These are phyloP conservation scores for Drosophila dunni DNA, from an alignment of 1,140 invertebrate genomes.

Conservation along the genomic window DNA sequence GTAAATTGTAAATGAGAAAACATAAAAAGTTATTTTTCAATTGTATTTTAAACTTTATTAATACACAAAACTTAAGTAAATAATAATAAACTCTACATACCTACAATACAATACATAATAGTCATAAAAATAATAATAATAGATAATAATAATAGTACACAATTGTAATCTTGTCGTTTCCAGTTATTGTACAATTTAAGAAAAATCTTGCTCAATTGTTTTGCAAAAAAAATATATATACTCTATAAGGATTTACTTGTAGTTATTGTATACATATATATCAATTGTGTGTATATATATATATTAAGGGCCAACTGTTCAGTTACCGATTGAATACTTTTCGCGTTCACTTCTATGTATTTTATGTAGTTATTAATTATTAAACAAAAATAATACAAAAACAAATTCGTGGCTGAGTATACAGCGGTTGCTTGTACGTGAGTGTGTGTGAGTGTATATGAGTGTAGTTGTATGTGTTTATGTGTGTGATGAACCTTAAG, in stretches of 20 bases:
- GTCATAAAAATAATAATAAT: conserved; percentile 77
- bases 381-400: conserved; percentile 74
- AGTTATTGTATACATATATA: conserved; percentile 27
- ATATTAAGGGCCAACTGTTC: conserved; percentile 34
- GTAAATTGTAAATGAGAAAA: conserved; percentile 20
- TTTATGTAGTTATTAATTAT: conserved; percentile 67
- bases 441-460: conserved; percentile 28
- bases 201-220: conserved; percentile 44
- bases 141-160: conserved; percentile 79
- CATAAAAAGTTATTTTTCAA: conserved; percentile 64
- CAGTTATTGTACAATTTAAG: conserved; percentile 76
- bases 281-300: conserved; percentile 22
- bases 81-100: conserved; percentile 84
- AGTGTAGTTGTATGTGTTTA: conserved; percentile 31
- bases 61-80: conserved; percentile 80
- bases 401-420: conserved; percentile 75
- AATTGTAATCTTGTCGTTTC: conserved; percentile 79
- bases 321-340: conserved; percentile 61
- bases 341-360: conserved; percentile 62
- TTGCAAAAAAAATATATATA: conserved; percentile 6
- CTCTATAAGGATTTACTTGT: conserved; percentile 21
- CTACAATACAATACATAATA: conserved; percentile 84
- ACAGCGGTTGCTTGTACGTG: conserved; percentile 54
- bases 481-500: conserved; percentile 33
- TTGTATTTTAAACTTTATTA: conserved; percentile 77